Evolutionary conservation across 2,113 vertebrate genomes (phyloP).

Genomic region (Platichthys flesus): DNA sequence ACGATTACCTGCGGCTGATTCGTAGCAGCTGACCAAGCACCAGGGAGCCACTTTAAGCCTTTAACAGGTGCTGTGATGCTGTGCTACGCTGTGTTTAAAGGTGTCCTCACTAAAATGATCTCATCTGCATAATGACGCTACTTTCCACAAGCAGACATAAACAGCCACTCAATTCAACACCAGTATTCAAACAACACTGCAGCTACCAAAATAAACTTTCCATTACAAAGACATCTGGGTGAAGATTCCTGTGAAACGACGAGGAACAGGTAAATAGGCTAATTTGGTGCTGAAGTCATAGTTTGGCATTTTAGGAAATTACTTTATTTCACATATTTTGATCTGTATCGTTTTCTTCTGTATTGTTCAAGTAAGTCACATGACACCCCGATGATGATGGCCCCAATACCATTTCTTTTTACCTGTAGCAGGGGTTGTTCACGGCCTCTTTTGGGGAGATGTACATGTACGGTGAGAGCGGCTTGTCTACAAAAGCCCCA

Average conservation of each 20-base stretch:
- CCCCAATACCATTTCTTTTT: constrained; percentile 34
- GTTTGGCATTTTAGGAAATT: neutral
- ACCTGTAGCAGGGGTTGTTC: constrained; percentile 93
- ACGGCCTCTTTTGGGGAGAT: constrained; percentile 90
- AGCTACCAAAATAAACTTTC: constrained; percentile 20
- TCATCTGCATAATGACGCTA: constrained; percentile 42
- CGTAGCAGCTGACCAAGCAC: constrained; percentile 68
- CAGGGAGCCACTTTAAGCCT: constrained; percentile 43
- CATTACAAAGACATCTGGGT: constrained; percentile 25
- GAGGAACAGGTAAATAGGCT: too few species aligned
- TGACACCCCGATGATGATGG: too few species aligned
- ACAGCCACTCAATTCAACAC: constrained; percentile 50
- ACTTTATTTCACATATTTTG: too few species aligned
- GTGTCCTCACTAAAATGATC: constrained; percentile 48
- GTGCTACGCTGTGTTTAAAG: constrained; percentile 52
- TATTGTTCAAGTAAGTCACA: too few species aligned
- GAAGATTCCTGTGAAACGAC: neutral
- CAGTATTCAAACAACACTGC: constrained; percentile 12
- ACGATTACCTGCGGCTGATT: constrained; percentile 58
- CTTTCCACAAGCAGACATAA: constrained; percentile 53
- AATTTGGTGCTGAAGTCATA: neutral
- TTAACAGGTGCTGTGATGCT: constrained; percentile 64
- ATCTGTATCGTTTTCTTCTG: too few species aligned
- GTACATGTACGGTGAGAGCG: constrained; percentile 95
- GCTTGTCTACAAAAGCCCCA: constrained; percentile 98